Conservation (phyloP, 2,113 vertebrate species). For the Trogon melanurus region DNA sequence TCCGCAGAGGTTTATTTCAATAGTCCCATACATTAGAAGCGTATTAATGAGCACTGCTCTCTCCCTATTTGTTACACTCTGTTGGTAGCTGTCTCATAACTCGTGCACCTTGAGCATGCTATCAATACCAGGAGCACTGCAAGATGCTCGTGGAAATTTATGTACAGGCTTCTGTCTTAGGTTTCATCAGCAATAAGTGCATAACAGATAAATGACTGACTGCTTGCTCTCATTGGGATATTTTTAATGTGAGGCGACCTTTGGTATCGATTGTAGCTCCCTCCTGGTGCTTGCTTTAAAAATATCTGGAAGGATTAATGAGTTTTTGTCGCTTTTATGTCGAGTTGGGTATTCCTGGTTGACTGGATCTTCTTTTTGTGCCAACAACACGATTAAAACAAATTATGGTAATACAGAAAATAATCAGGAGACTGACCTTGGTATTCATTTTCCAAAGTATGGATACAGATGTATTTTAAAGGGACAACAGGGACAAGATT, state of each 20-base stretch:
- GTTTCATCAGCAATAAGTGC: constrained; percentile 28
- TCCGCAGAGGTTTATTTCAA: not conserved
- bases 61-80: not conserved
- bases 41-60: not conserved
- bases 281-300: constrained; percentile 35
- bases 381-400: constrained; percentile 3
- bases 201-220: constrained; percentile 21
- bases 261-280: constrained; percentile 30
- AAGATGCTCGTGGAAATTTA: not conserved
- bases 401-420: not conserved
- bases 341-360: not conserved
- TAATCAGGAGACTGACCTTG: not conserved
- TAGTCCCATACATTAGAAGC: not conserved
- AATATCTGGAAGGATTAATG: constrained; percentile 50
- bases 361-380: constrained; percentile 15
- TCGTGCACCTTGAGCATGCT: not conserved
- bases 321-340: constrained; percentile 24
- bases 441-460: not conserved
- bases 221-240: constrained; percentile 36
- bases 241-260: constrained; percentile 44
- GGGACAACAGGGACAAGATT: not conserved
- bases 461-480: not conserved
- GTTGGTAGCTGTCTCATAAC: not conserved
- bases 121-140: not conserved
- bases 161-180: not conserved